Conservation (phyloP, 1,140 invertebrate genomes). For the Palaemon carinicauda region DNA sequence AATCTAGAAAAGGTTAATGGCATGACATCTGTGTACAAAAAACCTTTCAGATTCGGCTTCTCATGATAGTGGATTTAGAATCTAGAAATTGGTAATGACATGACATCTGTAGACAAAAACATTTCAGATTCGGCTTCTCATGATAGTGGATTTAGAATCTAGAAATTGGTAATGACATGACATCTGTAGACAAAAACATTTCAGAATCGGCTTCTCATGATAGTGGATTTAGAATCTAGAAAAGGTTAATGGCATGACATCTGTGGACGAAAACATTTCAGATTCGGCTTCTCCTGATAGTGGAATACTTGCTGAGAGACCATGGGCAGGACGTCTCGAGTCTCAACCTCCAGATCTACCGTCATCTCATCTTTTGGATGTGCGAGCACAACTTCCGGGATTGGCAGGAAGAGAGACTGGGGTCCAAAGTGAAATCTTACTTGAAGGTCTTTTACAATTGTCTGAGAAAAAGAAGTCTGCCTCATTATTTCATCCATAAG, state of each 20-base stretch:
- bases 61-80: constrained; percentile 69
- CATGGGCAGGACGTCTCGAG: constrained; percentile 64
- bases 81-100: too few species aligned
- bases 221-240: too few species aligned
- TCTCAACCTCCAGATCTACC: constrained; percentile 73
- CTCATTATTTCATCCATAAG: constrained; percentile 77
- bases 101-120: too few species aligned
- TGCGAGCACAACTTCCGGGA: constrained; percentile 74
- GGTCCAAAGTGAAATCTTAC: constrained; percentile 73
- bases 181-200: too few species aligned
- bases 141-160: too few species aligned
- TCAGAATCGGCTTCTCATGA: too few species aligned
- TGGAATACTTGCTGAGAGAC: constrained; percentile 74
- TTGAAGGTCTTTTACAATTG: constrained; percentile 67
- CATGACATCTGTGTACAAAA: too few species aligned
- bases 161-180: too few species aligned
- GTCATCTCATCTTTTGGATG: constrained; percentile 79
- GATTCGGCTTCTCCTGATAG: constrained; percentile 58
- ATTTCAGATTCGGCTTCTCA: too few species aligned
- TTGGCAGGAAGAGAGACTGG: constrained; percentile 77
- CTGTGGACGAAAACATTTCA: constrained; percentile 59
- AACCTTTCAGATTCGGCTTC: constrained; percentile 60
- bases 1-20: too few species aligned
- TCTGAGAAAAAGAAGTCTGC: constrained; percentile 69
- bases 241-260: too few species aligned